phyloP scores from a whole-genome alignment of 2,797 vertebrate genomes.

The Hydrolagus colliei region DNA sequence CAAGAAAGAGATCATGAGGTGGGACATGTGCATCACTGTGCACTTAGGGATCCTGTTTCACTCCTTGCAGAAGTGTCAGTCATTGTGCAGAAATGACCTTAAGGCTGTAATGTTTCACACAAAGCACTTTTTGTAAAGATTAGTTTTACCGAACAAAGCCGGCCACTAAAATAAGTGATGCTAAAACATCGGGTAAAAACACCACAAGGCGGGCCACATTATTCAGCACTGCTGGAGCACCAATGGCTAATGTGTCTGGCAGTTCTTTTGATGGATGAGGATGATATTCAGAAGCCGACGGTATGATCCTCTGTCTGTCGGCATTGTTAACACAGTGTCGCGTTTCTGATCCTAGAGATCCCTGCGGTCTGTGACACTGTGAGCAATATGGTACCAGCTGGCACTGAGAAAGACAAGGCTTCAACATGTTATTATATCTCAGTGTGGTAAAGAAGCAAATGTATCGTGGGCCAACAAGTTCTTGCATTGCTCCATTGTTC shows the following conservation, averaged over 20 bases:
- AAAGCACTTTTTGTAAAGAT: background rate
- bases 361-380: background rate
- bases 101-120: background rate
- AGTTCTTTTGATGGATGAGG: slow-evolving; percentile 60
- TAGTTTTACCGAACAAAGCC: background rate
- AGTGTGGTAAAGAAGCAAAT: background rate
- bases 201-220: background rate
- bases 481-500: background rate
- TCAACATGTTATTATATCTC: background rate
- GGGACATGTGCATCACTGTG: background rate
- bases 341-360: background rate
- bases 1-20: background rate
- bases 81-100: background rate
- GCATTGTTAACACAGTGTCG: too few relatives aligned
- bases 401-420: background rate
- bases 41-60: background rate
- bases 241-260: slow-evolving; percentile 61
- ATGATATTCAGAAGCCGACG: background rate
- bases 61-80: background rate
- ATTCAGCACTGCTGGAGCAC: background rate
- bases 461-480: too few relatives aligned
- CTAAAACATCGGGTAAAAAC: background rate
- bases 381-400: background rate
- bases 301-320: background rate
- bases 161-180: background rate